Evolutionary conservation across 2,113 vertebrate genomes (phyloP).

Genomic region (Zosterops hypoxanthus): DNA sequence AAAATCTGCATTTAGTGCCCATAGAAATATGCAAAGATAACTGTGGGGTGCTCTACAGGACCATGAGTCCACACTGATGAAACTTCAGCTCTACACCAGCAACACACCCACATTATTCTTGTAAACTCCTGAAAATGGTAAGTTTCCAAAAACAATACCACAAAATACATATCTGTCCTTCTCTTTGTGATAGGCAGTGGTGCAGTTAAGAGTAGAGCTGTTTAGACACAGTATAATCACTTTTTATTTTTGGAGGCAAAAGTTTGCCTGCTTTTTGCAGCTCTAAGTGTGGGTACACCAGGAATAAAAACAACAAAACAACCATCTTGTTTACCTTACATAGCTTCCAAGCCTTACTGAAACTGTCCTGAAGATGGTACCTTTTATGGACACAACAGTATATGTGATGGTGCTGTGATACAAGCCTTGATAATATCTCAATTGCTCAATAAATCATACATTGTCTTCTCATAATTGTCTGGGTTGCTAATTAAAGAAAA

Average conservation of each 20-base stretch:
- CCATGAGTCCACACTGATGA: neutral
- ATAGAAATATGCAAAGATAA: neutral
- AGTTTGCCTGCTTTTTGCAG: conserved; percentile 61
- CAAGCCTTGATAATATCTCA: conserved; percentile 51
- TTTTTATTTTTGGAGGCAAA: conserved; percentile 76
- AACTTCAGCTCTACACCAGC: neutral
- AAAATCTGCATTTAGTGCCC: neutral
- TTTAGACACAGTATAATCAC: conserved; percentile 74
- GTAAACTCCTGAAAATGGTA: conserved; percentile 52
- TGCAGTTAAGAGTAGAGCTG: conserved; percentile 58
- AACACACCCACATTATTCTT: conserved; percentile 41
- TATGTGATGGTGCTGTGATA: neutral
- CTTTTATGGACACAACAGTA: neutral
- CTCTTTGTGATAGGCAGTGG: conserved; percentile 50
- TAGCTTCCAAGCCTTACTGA: conserved; percentile 53
- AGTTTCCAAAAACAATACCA: conserved; percentile 69
- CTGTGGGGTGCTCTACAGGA: neutral
- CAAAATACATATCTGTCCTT: conserved; percentile 54
- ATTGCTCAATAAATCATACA: neutral
- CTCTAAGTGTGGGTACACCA: conserved; percentile 25
- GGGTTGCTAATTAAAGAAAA: neutral
- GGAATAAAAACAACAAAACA: conserved; percentile 2
- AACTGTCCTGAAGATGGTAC: neutral
- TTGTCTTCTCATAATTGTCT: conserved; percentile 21
- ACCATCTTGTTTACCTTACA: conserved; percentile 41